Evolutionary conservation across 2,888 invertebrate species (phyloP).

Genomic region (Drosophila planitibia): DNA sequence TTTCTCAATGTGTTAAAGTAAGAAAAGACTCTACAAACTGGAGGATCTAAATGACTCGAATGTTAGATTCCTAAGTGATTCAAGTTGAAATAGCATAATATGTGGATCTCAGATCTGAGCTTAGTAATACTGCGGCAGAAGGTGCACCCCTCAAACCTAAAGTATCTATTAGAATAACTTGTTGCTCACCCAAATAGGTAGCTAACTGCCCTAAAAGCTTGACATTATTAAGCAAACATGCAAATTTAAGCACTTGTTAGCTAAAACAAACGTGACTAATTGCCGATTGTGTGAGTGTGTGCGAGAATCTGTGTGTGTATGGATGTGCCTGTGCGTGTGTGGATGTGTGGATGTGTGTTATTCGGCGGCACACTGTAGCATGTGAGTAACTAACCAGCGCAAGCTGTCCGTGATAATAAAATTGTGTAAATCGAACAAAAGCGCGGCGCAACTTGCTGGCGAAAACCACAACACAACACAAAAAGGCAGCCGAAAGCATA

Average conservation of each 20-base stretch:
- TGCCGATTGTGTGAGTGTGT: not conserved
- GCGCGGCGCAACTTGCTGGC: conserved; percentile 33
- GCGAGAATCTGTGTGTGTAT: not conserved
- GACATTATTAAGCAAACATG: not conserved
- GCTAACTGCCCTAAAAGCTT: not conserved
- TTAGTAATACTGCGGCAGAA: not conserved
- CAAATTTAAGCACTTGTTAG: not conserved
- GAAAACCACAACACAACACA: conserved; percentile 50
- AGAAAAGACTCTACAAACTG: not conserved
- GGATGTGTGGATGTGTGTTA: not conserved
- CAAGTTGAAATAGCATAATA: not conserved
- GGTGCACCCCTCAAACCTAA: not conserved
- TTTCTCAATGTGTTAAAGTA: not conserved
- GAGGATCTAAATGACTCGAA: not conserved
- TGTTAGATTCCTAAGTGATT: not conserved
- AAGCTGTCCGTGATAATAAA: conserved; percentile 60
- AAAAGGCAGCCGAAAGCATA: conserved; percentile 64
- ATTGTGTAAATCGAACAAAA: conserved; percentile 63
- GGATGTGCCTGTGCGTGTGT: not conserved
- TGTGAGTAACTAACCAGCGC: conserved; percentile 31
- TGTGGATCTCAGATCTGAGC: not conserved
- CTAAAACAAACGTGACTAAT: conserved; percentile 11
- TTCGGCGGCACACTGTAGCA: not conserved
- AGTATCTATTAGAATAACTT: not conserved
- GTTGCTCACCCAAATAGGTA: not conserved